phyloP scores from a whole-genome alignment of 2,113 vertebrate species.

The Phalacrocorax aristotelis region DNA sequence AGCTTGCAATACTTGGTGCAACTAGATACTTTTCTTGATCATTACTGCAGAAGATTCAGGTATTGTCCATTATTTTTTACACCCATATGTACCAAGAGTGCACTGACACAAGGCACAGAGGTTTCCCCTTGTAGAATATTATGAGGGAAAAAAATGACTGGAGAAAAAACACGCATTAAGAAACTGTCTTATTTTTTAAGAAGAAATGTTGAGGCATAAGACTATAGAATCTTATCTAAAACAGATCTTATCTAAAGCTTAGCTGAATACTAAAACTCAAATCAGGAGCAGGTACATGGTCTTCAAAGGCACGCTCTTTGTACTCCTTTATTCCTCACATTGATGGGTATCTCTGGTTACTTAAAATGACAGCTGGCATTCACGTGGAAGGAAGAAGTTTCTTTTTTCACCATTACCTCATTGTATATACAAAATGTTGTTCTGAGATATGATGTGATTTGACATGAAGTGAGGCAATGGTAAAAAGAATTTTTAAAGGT shows the following conservation, averaged over 20 bases:
- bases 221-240: neutral
- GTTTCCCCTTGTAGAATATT: neutral
- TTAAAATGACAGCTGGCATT: slow-evolving; percentile 46
- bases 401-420: slow-evolving; percentile 58
- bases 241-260: neutral
- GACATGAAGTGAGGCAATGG: slow-evolving; percentile 32
- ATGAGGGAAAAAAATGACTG: neutral
- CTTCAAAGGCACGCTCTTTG: neutral
- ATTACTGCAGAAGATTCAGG: neutral
- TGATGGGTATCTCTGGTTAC: slow-evolving; percentile 42
- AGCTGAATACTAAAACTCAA: neutral
- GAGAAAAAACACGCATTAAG: neutral
- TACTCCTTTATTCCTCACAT: neutral
- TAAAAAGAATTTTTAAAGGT: slow-evolving; percentile 38
- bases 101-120: neutral
- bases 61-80: neutral
- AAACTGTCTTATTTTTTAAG: neutral
- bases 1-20: neutral
- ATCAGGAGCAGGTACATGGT: neutral
- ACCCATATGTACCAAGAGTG: neutral
- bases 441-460: slow-evolving; percentile 30
- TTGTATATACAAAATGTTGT: slow-evolving; percentile 8
- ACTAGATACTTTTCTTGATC: neutral
- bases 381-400: slow-evolving; percentile 39
- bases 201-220: neutral